Evolutionary conservation across 2,888 invertebrate genomes (phyloP), one percentile per base, ranked within the genome.

Genomic region (Drosophila imparisetae): DNA sequence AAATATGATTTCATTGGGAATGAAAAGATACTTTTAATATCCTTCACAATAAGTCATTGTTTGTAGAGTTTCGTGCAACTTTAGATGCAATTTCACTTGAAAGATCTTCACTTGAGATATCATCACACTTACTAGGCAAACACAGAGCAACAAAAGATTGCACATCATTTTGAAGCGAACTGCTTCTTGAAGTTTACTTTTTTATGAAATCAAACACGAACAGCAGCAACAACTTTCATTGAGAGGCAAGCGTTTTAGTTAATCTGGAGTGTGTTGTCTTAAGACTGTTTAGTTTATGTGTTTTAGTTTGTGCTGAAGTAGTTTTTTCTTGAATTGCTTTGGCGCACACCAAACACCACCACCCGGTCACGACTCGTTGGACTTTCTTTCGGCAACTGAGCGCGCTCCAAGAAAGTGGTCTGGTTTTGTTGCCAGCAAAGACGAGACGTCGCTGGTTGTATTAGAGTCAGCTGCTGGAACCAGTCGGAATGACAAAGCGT

Each of bases 361-460:
- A 60, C 64, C 67, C 81, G 79, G 74, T 83, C 85, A 87, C 87
- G 86, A 81, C 72, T 80, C 78, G 83, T 82, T 83, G 71, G 92
- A 92, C 92, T 92, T 92, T 92, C 92, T 92, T 92, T 92, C 84
- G 85, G 87, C 86, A 84, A 92, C 92, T 92, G 91, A 91, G 86
- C 91, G 86, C 85, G 81, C 80, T 80, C 76, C 91, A 91, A 83
- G 92, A 92, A 92, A 92, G 92, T 92, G 89, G 85, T 91, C 90
- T 91, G 91, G 90, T 92, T 92, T 92, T 92, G 90, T 92, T 87
- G 78, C 62, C 64, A 75, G 59, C 57, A 53, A 32, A 63, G 77
- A 42, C 48, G 69, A 70, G 67, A 50, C 66, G n/a, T 62, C 49
- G 60, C 38, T 55, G 27, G 38, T 55, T n/a, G 54, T 38, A 34